These are phyloP conservation scores for Cyclargus thomasi DNA, from an alignment of 1,140 invertebrate species.

Conservation along the genomic window DNA sequence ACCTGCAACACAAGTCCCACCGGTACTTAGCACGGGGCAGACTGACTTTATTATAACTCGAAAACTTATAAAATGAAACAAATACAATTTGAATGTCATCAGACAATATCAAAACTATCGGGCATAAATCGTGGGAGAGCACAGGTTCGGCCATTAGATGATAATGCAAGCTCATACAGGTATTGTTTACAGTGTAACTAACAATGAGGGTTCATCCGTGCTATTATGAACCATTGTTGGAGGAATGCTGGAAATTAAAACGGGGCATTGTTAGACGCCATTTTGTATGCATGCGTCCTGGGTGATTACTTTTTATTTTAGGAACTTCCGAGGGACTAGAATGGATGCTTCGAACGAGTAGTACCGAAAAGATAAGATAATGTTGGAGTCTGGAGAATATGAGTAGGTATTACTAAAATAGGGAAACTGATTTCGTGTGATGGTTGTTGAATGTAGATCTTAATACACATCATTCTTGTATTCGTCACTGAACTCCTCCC, in stretches of 20 bases:
- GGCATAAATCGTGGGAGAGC: constrained; percentile 46
- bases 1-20: no score
- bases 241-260: constrained; percentile 68
- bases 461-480: no score
- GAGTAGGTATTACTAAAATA: background rate
- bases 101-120: constrained; percentile 28
- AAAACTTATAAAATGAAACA: constrained; percentile 16
- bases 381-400: no score
- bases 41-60: no score
- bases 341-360: background rate
- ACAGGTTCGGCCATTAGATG: constrained; percentile 55
- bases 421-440: no score
- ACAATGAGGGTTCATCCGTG: constrained; percentile 63
- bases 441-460: no score
- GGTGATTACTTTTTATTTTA: constrained; percentile 16
- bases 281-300: constrained; percentile 14
- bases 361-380: no score
- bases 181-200: constrained; percentile 64
- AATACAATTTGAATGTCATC: constrained; percentile 27
- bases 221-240: constrained; percentile 62
- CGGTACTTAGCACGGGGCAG: no score
- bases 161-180: constrained; percentile 68
- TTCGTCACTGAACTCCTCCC: no score
- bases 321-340: background rate
- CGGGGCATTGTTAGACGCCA: constrained; percentile 57